Percentiles rank a stretch among this genome's conserved stretches.
These are phyloP conservation scores for Orthosia gracilis DNA, from an alignment of 2,888 invertebrate genomes.

Conservation along the genomic window DNA sequence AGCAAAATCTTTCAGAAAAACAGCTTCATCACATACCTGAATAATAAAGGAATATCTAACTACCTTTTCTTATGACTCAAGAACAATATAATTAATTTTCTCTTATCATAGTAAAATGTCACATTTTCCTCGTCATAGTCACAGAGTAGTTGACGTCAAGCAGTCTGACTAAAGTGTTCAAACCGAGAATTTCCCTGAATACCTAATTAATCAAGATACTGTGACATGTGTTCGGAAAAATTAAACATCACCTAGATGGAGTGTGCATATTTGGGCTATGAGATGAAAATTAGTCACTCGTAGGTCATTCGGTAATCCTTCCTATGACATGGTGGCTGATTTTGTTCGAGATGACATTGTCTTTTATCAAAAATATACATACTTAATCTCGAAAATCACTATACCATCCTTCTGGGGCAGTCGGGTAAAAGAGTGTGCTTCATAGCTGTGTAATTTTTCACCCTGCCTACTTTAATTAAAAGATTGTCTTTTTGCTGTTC, in stretches of 20 bases:
- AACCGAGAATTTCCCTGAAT: slow-evolving; percentile 62
- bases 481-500: neutral
- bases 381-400: no score
- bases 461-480: neutral
- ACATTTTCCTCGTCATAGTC: neutral
- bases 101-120: slow-evolving; percentile 17
- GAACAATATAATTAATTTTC: slow-evolving; percentile 21
- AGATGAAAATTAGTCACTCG: slow-evolving; percentile 47
- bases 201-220: slow-evolving; percentile 72
- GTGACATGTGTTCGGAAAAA: slow-evolving; percentile 50
- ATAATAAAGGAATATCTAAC: slow-evolving; percentile 1
- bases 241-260: slow-evolving; percentile 41
- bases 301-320: slow-evolving; percentile 17
- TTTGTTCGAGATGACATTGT: neutral
- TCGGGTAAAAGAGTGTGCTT: no score
- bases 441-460: no score
- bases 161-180: slow-evolving; percentile 66
- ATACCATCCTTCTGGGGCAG: no score
- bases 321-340: slow-evolving; percentile 18
- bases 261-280: slow-evolving; percentile 34
- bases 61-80: slow-evolving; percentile 21
- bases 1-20: slow-evolving; percentile 28
- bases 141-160: slow-evolving; percentile 65
- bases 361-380: neutral
- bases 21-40: slow-evolving; percentile 13